Evolutionary conservation across 2,797 vertebrate species (phyloP).

Genomic region (Xenopus petersii): DNA sequence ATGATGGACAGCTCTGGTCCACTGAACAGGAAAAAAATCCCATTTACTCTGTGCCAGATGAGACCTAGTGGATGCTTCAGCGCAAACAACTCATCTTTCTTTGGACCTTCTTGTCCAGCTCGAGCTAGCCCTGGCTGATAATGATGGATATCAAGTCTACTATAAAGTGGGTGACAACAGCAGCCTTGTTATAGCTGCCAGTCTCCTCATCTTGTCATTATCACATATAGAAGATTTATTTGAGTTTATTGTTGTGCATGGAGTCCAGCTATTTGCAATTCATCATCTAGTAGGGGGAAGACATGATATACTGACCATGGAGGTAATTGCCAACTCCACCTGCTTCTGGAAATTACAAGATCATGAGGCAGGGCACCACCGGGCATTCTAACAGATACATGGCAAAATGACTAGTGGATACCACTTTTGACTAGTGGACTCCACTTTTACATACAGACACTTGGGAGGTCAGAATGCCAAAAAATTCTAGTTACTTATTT

Average conservation of each 20-base stretch:
- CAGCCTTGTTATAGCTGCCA: constrained; percentile 88
- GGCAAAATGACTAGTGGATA: too few species aligned
- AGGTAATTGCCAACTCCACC: constrained; percentile 83
- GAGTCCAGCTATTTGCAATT: constrained; percentile 83
- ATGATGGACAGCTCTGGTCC: constrained; percentile 79
- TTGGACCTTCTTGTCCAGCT: constrained; percentile 78
- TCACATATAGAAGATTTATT: constrained; percentile 89
- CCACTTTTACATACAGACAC: too few species aligned
- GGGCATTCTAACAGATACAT: background rate
- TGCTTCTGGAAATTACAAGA: constrained; percentile 82
- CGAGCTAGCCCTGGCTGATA: constrained; percentile 76
- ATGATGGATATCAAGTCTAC: constrained; percentile 84
- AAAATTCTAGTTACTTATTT: too few species aligned
- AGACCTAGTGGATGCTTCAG: constrained; percentile 82
- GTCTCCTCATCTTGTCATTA: constrained; percentile 85
- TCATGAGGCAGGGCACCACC: constrained; percentile 65
- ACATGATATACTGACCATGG: constrained; percentile 72
- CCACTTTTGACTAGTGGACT: too few species aligned
- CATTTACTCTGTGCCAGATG: constrained; percentile 85
- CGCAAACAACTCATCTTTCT: constrained; percentile 86
- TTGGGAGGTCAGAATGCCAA: too few species aligned
- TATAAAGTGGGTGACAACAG: constrained; percentile 81
- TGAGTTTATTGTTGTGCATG: constrained; percentile 80
- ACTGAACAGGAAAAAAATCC: constrained; percentile 72
- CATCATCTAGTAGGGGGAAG: constrained; percentile 76